Evolutionary conservation across 1,140 invertebrate genomes (phyloP), one percentile per base, ranked within the genome.

Genomic region (Streblospio benedicti): DNA sequence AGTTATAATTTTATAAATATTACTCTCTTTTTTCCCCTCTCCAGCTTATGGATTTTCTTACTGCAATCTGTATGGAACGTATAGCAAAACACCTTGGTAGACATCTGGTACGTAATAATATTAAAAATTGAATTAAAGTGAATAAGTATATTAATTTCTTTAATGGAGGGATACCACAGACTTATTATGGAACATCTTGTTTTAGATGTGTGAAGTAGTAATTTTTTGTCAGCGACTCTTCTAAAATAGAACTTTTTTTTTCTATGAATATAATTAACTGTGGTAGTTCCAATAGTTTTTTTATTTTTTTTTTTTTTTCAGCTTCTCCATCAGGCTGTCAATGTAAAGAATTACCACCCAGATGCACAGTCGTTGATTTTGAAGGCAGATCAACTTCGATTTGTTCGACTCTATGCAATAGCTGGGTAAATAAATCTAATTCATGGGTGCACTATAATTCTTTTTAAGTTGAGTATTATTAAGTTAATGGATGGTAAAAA

Each of bases 1-100:
- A n/a, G n/a, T n/a, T n/a, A n/a, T n/a, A n/a, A n/a, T n/a, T n/a
- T n/a, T n/a, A n/a, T n/a, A n/a, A n/a, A n/a, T n/a, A n/a, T n/a
- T n/a, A n/a, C n/a, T n/a, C n/a, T n/a, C n/a, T n/a, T n/a, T n/a
- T n/a, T n/a, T n/a, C n/a, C n/a, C n/a, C n/a, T 35, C 91, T 91
- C 74, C 83, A 91, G 43, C 45, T 83, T 0, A 76, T 84, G 57
- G 91, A 94, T 80, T 63, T 91, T 6, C 54, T 85, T 2, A 90
- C 88, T 47, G 88, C 86, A 2, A 74, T 84, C 59, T 76, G 88
- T 18, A 77, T 94, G 4, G 86, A 85, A 69, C 70, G 80, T 59
- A 84, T 85, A 45, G 85, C 87, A 1, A 82, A 82, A 62, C 76
- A 81, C 57, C 91, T 88, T 74, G 81, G 86, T 9, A 69, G 73